A percentile compares a stretch with the other conserved stretches of the same genome.
Conservation (phyloP, 2,113 vertebrate genomes). For the Dromaius novaehollandiae region DNA sequence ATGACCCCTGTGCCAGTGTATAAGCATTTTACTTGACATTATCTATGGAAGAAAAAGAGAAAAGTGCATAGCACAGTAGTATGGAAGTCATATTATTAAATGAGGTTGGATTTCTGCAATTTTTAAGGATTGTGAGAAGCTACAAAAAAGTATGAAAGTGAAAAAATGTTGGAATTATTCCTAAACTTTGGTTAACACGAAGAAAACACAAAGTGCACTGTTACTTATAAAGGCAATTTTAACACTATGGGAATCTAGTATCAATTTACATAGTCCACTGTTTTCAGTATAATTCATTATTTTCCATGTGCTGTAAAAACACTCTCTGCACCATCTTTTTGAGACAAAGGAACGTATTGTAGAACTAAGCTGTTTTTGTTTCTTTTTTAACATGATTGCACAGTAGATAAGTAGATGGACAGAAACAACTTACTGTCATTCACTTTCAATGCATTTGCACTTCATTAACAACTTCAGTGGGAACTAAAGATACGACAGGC, state of each 20-base stretch:
- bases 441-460: not conserved
- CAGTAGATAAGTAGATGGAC: not conserved
- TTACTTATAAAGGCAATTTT: not conserved
- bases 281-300: constrained; percentile 2
- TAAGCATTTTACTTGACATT: not conserved
- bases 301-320: not conserved
- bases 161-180: not conserved
- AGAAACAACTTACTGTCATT: not conserved
- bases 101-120: not conserved
- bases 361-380: not conserved
- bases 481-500: not conserved
- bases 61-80: not conserved
- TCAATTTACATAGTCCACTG: not conserved
- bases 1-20: not conserved
- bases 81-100: not conserved
- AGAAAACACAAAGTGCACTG: not conserved
- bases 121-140: not conserved
- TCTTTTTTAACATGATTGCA: not conserved
- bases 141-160: not conserved
- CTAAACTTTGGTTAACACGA: not conserved
- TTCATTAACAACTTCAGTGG: not conserved
- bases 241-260: not conserved
- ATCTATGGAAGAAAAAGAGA: not conserved
- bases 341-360: not conserved
- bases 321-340: not conserved